Evolutionary conservation across 2,113 vertebrate species (phyloP).

Genomic region (Tragelaphus scriptus): DNA sequence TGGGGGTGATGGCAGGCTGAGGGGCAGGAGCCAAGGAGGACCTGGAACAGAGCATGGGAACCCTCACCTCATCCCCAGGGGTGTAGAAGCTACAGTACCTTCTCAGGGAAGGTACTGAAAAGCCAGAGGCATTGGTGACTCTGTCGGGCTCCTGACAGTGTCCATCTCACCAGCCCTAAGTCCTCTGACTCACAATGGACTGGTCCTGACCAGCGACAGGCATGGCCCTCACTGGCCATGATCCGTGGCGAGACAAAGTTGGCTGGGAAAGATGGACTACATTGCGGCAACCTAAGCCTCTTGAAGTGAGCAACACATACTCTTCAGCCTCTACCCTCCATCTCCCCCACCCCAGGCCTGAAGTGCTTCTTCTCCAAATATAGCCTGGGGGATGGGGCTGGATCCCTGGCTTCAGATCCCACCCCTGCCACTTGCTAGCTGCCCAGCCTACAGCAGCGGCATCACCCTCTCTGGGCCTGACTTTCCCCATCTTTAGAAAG

Average conservation of each 20-base stretch:
- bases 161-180: neutral
- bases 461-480: neutral
- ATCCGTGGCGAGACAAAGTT: neutral
- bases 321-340: neutral
- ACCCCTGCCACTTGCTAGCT: neutral
- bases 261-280: neutral
- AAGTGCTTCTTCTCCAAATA: neutral
- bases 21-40: too few species aligned
- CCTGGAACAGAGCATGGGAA: neutral
- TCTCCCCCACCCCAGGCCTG: neutral
- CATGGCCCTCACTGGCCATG: neutral
- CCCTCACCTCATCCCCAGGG: neutral
- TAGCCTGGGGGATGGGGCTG: neutral
- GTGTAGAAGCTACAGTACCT: neutral
- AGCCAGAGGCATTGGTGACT: neutral
- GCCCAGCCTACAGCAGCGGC: neutral
- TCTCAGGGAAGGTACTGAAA: neutral
- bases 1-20: fast-evolving
- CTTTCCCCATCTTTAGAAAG: neutral
- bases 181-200: neutral
- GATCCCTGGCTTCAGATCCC: neutral
- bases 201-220: neutral
- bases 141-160: neutral
- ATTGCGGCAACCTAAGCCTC: neutral
- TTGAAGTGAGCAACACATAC: neutral